Evolutionary conservation across 1,140 invertebrate species (phyloP).

Genomic region (Carposina sasakii): DNA sequence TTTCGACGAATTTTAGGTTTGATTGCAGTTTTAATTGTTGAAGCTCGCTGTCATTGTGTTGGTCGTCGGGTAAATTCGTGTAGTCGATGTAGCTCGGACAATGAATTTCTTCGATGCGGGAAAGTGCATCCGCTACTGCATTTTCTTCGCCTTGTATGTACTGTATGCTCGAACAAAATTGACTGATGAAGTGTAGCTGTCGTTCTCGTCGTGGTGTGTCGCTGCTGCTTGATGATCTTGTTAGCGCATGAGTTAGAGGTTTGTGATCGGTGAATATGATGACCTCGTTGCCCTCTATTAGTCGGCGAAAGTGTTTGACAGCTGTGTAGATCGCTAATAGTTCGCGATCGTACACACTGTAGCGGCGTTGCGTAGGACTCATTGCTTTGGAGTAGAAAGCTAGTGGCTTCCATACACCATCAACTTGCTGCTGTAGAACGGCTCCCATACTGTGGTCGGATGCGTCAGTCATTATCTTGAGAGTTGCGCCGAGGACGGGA

Average conservation of each 20-base stretch:
- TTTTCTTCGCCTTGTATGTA: constrained; percentile 10
- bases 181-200: neutral
- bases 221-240: neutral
- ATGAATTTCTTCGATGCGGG: constrained; percentile 13
- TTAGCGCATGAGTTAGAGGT: constrained; percentile 12
- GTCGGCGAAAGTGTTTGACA: constrained; percentile 29
- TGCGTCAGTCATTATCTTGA: constrained; percentile 31
- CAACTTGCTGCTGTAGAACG: constrained; percentile 29
- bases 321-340: constrained; percentile 57
- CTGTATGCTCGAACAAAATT: neutral
- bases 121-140: constrained; percentile 19
- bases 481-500: constrained; percentile 8
- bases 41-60: too few species aligned
- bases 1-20: too few species aligned
- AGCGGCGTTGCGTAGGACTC: neutral
- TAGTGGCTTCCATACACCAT: constrained; percentile 32
- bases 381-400: constrained; percentile 43
- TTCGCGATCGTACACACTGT: constrained; percentile 38
- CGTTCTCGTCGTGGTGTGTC: neutral
- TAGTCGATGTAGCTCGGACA: constrained; percentile 12
- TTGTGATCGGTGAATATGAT: constrained; percentile 17
- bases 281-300: constrained; percentile 13
- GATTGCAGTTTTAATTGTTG: too few species aligned
- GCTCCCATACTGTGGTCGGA: constrained; percentile 36
- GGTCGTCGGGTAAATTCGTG: neutral